phyloP scores from a whole-genome alignment of 53 echinoderm and acorn worm genomes.

The Hippasteria phrygiana region DNA sequence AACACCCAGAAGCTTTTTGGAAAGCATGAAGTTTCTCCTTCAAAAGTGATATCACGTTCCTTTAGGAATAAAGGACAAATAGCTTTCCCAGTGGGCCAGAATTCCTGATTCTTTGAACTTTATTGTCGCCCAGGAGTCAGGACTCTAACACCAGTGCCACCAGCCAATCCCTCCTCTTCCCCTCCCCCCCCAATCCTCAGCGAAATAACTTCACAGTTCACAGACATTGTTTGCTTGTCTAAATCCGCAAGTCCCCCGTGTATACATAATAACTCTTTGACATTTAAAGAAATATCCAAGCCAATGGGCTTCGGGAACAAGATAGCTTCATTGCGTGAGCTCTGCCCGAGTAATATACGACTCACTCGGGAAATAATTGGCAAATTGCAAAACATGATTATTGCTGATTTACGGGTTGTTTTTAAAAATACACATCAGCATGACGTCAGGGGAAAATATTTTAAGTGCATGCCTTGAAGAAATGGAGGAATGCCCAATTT shows the following conservation, averaged over 20 bases:
- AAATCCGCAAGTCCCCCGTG: neutral
- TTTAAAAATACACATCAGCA: conserved; percentile 30
- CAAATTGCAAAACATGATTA: conserved; percentile 63
- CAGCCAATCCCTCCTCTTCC: neutral
- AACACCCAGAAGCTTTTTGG: neutral
- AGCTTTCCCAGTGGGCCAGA: conserved; percentile 24
- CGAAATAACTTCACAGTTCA: neutral
- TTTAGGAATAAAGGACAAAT: neutral
- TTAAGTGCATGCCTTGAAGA: conserved; percentile 11
- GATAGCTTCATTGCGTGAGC: conserved; percentile 39
- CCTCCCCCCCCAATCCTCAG: neutral
- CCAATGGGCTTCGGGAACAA: neutral
- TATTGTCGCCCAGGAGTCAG: neutral
- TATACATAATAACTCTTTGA: conserved; percentile 23
- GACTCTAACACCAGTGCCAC: neutral
- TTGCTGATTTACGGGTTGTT: conserved; percentile 52
- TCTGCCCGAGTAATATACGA: conserved; percentile 19
- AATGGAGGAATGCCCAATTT: neutral
- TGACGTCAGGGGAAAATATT: conserved; percentile 51
- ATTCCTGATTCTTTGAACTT: conserved; percentile 39
- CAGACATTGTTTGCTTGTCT: neutral
- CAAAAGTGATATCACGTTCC: neutral
- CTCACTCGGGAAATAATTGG: conserved; percentile 31
- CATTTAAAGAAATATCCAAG: conserved; percentile 38
- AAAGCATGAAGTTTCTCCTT: neutral